Evolutionary conservation across 2,797 vertebrate genomes (phyloP), one percentile per base, ranked within the genome.

Genomic region (Yasuhikotakia modesta): DNA sequence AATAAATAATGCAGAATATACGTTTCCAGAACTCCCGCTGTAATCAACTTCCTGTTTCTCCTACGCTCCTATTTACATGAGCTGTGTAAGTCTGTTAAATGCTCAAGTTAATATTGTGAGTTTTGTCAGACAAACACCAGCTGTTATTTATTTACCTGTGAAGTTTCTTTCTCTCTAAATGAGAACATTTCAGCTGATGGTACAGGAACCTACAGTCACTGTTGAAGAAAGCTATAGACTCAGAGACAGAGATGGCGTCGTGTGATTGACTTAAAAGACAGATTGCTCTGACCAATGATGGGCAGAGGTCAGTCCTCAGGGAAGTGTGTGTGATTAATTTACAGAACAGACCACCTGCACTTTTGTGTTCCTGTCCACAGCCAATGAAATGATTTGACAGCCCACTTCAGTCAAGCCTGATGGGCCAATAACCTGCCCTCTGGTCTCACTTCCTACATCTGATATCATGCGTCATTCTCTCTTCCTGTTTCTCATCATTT

Each of bases 341-440:
- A 39, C 27, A 46, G 22, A 73, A 55, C 52, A 22, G 55, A 75
- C 80, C 78, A 80, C 73, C 81, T 78, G 50, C 74, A 60, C n/a
- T n/a, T n/a, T n/a, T n/a, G 78, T 75, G 70, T 57, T 75, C 55
- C 63, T 45, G 63, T 76, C 81, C 55, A 70, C 61, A 79, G 61
- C 43, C 8, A 61, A 64, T 27, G 17, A 68, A 63, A 67, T 60
- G 76, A 65, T 73, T 73, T 65, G 45, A 58, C 74, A 32, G 50
- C 64, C 30, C 52, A 30, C 70, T 73, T 71, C 60, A 60, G 39
- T 80, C 78, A 78, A 70, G 80, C 78, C 43, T 61, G 43, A 83
- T 35, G 57, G 39, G 53, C 61, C 76, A 12, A 58, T 8, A n/a
- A n/a, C n/a, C 35, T 39, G 35, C 35, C 78, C n/a, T 22, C 16